A percentile compares a stretch with the other conserved stretches of the same genome.
Conservation (phyloP, 2,797 vertebrate genomes). For the Phoxinus dragarum region DNA sequence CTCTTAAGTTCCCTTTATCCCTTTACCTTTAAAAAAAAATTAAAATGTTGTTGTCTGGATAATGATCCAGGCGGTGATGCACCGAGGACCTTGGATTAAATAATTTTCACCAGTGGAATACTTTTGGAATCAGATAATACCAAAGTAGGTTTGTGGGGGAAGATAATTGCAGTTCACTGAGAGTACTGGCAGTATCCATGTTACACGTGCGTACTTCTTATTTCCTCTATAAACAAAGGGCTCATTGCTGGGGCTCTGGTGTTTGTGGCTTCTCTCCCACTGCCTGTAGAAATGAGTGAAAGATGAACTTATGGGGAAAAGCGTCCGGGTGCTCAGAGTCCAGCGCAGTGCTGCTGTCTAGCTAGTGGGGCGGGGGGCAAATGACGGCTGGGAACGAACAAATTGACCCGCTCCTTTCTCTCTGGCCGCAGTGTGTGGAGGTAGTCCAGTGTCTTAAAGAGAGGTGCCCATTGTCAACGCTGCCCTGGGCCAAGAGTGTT, state of each 20-base stretch:
- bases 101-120: conserved; percentile 65
- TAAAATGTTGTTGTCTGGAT: conserved; percentile 42
- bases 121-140: conserved; percentile 67
- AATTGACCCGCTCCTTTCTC: conserved; percentile 50
- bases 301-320: conserved; percentile 64
- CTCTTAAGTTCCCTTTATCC: neutral
- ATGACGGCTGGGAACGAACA: conserved; percentile 60
- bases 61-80: conserved; percentile 56
- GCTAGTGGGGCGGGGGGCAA: conserved; percentile 32
- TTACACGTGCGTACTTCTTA: conserved; percentile 70
- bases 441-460: conserved; percentile 57
- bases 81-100: conserved; percentile 59
- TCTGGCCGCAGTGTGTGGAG: conserved; percentile 52
- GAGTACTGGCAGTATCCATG: conserved; percentile 69
- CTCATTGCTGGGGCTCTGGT: conserved; percentile 71
- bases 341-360: conserved; percentile 42
- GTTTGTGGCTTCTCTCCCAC: conserved; percentile 70
- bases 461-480: conserved; percentile 61
- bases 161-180: conserved; percentile 71
- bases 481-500: conserved; percentile 53
- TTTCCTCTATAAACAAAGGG: conserved; percentile 75
- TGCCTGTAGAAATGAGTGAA: conserved; percentile 70
- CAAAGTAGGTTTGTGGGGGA: conserved; percentile 66
- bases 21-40: neutral
- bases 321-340: conserved; percentile 53